These are phyloP conservation scores for Nephrotoma flavescens DNA, from an alignment of 2,888 invertebrate species.

Conservation along the genomic window DNA sequence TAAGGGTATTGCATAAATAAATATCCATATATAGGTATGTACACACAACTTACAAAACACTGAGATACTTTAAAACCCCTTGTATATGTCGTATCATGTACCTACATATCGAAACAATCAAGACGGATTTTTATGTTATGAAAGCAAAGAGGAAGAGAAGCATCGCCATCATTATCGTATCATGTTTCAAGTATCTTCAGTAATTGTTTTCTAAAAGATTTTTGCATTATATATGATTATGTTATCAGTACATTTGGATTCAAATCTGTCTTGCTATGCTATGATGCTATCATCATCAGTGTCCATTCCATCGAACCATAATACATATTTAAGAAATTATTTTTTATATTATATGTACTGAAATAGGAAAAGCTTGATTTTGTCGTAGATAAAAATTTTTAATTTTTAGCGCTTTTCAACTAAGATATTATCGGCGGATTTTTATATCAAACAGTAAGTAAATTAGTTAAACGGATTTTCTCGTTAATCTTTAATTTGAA, in stretches of 20 bases:
- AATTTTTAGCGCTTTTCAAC: too few species aligned
- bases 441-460: too few species aligned
- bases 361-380: too few species aligned
- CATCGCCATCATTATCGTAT: not conserved
- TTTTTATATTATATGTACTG: too few species aligned
- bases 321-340: too few species aligned
- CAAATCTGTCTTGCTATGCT: not conserved
- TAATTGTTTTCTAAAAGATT: not conserved
- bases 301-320: too few species aligned
- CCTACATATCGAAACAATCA: not conserved
- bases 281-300: too few species aligned
- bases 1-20: not conserved
- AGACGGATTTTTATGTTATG: not conserved
- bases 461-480: too few species aligned
- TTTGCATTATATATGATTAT: not conserved
- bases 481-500: too few species aligned
- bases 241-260: not conserved
- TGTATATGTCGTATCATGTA: not conserved
- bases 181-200: not conserved
- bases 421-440: too few species aligned
- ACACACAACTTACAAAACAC: not conserved
- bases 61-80: not conserved
- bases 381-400: too few species aligned
- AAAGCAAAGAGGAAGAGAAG: not conserved
- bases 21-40: not conserved